These are phyloP conservation scores for Rhorus exstirpatorius DNA, from an alignment of 2,888 invertebrate species.

Conservation along the genomic window DNA sequence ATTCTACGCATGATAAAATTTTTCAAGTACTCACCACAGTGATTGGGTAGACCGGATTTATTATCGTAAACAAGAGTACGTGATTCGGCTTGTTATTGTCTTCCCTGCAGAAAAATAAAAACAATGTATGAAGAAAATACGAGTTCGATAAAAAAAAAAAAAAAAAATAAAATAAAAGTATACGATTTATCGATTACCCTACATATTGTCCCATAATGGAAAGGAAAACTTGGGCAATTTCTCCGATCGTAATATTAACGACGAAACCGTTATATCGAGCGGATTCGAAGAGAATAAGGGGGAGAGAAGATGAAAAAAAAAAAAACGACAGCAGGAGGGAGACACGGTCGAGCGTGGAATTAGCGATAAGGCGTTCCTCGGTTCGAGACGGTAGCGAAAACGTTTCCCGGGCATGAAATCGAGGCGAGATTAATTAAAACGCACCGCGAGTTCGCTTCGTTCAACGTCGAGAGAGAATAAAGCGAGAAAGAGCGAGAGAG, in stretches of 20 bases:
- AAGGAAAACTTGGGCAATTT: slow-evolving; percentile 41
- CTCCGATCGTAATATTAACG: slow-evolving; percentile 42
- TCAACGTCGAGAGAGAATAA: slow-evolving; percentile 1
- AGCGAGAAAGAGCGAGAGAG: slow-evolving; percentile 27
- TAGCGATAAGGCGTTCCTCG: slow-evolving; percentile 75
- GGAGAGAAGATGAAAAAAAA: too few species aligned
- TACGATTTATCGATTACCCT: slow-evolving; percentile 1
- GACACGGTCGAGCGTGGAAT: slow-evolving; percentile 73
- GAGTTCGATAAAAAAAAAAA: slow-evolving; percentile 32
- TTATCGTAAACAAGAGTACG: slow-evolving; percentile 98
- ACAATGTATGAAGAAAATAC: slow-evolving; percentile 21
- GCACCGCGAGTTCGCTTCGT: slow-evolving; percentile 72
- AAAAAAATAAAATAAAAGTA: neutral
- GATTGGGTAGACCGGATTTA: slow-evolving; percentile 99
- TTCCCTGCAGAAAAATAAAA: slow-evolving; percentile 87
- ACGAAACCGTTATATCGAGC: slow-evolving; percentile 61
- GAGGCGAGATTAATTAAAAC: slow-evolving; percentile 81
- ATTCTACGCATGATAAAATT: too few species aligned
- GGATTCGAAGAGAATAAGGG: slow-evolving; percentile 59
- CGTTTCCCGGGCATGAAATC: slow-evolving; percentile 61
- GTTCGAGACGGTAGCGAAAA: slow-evolving; percentile 21
- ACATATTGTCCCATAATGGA: slow-evolving; percentile 14
- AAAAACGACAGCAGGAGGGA: slow-evolving; percentile 51
- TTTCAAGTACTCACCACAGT: slow-evolving; percentile 95
- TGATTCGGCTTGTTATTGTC: slow-evolving; percentile 97